phyloP scores from a whole-genome alignment of 2,113 vertebrate species.

The Charadrius vociferus region DNA sequence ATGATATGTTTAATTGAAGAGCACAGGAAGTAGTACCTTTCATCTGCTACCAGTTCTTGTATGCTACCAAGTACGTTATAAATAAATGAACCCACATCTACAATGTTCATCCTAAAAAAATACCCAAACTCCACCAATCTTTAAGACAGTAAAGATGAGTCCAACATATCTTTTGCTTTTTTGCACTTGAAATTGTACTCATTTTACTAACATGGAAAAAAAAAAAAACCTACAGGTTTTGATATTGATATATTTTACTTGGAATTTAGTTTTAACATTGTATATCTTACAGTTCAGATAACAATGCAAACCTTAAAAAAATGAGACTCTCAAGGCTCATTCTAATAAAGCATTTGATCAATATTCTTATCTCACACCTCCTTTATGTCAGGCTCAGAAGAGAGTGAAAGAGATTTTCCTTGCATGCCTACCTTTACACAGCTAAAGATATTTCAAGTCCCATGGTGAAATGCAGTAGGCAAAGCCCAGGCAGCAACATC shows the following conservation, averaged over 20 bases:
- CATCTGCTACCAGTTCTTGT: neutral
- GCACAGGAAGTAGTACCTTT: neutral
- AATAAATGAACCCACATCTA: neutral
- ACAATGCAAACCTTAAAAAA: neutral
- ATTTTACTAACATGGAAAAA: neutral
- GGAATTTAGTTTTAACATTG: neutral
- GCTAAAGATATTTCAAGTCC: neutral
- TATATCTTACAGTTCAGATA: neutral
- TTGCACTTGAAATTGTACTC: neutral
- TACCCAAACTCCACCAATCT: rapidly evolving
- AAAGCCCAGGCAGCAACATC: neutral
- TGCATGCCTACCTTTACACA: neutral
- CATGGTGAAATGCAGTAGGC: neutral
- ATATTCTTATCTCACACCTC: neutral
- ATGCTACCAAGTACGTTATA: neutral
- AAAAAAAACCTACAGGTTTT: neutral
- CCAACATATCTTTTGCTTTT: neutral
- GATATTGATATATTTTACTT: neutral
- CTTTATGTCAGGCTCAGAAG: neutral
- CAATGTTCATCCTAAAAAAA: neutral
- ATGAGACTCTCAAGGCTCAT: neutral
- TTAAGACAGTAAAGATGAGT: neutral
- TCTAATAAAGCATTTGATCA: neutral
- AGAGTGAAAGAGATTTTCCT: neutral
- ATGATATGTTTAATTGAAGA: neutral